phyloP scores from a whole-genome alignment of 2,797 vertebrate genomes.

The Sebastes iracundus region DNA sequence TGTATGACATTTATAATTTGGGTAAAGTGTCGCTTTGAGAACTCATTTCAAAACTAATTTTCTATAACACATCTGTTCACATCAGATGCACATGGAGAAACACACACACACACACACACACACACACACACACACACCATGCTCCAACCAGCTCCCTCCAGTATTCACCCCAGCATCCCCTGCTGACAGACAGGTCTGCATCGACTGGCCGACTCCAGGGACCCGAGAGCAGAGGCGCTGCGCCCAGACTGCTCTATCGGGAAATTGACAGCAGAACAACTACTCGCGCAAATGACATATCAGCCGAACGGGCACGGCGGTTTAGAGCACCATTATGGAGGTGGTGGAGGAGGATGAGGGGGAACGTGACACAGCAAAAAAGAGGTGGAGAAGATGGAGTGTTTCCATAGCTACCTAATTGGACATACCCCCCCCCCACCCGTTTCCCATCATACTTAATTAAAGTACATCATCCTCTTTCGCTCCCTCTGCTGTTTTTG shows the following conservation, averaged over 20 bases:
- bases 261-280: conserved; percentile 65
- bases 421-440: not conserved
- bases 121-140: no score
- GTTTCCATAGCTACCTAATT: conserved; percentile 70
- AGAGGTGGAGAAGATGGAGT: conserved; percentile 29
- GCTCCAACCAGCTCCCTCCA: not conserved
- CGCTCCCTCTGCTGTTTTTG: conserved; percentile 22
- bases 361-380: not conserved
- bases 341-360: not conserved
- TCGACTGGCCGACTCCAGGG: conserved; percentile 33
- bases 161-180: conserved; percentile 28
- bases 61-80: not conserved
- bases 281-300: conserved; percentile 53
- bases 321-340: conserved; percentile 11
- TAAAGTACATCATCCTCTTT: conserved; percentile 48
- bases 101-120: no score
- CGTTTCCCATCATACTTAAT: conserved; percentile 32
- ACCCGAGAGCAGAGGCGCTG: conserved; percentile 1
- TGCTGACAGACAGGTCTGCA: conserved; percentile 59
- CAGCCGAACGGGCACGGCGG: not conserved
- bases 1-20: not conserved
- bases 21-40: not conserved
- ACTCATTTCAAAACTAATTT: not conserved
- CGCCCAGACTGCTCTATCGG: conserved; percentile 31
- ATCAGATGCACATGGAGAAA: not conserved